phyloP scores from a whole-genome alignment of 1,140 invertebrate genomes.

The Orchesella cincta region DNA sequence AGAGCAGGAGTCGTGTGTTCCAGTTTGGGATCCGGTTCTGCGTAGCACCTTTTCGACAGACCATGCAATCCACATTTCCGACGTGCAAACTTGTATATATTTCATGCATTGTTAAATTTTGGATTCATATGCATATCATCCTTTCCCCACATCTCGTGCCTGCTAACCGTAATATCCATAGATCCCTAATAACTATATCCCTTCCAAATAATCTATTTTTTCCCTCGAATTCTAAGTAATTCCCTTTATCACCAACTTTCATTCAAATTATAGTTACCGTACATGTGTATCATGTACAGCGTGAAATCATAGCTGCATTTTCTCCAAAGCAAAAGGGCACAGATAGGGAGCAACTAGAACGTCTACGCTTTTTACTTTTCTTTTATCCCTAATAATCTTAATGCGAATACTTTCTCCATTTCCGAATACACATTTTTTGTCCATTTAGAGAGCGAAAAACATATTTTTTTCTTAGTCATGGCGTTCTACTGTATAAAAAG shows the following conservation, averaged over 20 bases:
- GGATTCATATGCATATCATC: not conserved
- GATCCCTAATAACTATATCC: not conserved
- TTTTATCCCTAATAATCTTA: constrained; percentile 11
- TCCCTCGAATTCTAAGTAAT: not conserved
- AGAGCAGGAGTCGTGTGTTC: no score
- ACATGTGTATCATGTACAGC: no score
- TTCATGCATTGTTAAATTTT: not conserved
- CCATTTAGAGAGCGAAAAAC: no score
- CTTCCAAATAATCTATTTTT: not conserved
- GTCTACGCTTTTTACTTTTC: not conserved
- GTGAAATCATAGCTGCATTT: no score
- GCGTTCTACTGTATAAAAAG: no score
- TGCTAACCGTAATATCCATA: not conserved
- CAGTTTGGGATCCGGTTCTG: no score
- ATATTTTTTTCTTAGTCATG: not conserved
- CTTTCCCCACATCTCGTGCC: not conserved
- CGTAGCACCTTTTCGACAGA: no score
- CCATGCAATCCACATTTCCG: no score
- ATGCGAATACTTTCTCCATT: constrained; percentile 7
- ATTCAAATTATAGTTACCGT: no score
- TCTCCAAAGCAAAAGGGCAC: no score
- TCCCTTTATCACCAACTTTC: not conserved
- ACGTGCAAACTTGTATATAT: no score
- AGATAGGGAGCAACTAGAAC: no score
- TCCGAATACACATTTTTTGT: not conserved